phyloP scores from a whole-genome alignment of 2,113 vertebrate genomes.

The Bubo scandiacus region DNA sequence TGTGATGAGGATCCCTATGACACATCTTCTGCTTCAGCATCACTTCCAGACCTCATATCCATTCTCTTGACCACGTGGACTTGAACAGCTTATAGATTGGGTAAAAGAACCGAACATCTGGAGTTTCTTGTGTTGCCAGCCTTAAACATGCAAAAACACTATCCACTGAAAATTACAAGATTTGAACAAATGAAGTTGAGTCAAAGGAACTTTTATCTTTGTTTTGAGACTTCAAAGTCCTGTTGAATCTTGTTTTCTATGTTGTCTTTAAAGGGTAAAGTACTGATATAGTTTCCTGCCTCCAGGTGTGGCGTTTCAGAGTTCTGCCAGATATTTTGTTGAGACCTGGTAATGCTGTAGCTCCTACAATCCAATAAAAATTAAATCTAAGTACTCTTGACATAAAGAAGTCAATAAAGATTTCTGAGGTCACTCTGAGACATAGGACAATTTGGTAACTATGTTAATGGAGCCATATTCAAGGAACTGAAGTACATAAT shows the following conservation, averaged over 20 bases:
- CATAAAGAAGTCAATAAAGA: not conserved
- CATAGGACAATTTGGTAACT: not conserved
- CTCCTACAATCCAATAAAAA: not conserved
- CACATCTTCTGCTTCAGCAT: not conserved
- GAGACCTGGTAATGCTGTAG: not conserved
- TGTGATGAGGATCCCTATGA: not conserved
- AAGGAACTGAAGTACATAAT: not conserved
- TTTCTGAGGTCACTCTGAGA: not conserved
- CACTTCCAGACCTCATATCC: not conserved
- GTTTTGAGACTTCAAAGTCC: not conserved
- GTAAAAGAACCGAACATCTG: not conserved
- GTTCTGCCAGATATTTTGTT: not conserved
- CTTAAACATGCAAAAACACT: not conserved
- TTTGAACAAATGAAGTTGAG: not conserved
- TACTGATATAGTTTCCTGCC: not conserved
- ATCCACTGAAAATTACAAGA: not conserved
- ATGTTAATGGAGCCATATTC: not conserved
- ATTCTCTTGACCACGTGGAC: not conserved
- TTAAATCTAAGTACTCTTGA: not conserved
- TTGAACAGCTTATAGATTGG: not conserved
- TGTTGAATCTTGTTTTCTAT: not conserved
- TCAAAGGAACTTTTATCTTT: not conserved
- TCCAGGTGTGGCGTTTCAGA: not conserved
- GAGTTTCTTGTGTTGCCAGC: not conserved
- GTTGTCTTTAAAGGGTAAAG: not conserved